Evolutionary conservation across 2,888 invertebrate species (phyloP).

Genomic region (Ectemnius continuus): DNA sequence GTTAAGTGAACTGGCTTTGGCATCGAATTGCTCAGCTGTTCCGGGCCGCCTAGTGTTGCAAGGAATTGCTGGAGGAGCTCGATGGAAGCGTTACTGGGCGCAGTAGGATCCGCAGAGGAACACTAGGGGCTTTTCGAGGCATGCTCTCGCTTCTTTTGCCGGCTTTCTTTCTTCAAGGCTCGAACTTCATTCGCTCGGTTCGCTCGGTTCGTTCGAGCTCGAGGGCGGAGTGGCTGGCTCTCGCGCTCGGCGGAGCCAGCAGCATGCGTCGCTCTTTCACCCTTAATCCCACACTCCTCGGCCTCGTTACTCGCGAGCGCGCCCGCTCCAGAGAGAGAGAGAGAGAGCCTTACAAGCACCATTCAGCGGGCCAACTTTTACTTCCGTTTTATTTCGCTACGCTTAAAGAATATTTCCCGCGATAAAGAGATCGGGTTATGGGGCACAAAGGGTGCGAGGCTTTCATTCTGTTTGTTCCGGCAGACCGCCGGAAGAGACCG

Average conservation of each 20-base stretch:
- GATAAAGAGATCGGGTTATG: constrained; percentile 69
- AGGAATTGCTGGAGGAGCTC: not conserved
- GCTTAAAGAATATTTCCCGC: constrained; percentile 70
- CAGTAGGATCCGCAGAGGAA: not conserved
- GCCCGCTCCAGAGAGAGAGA: too few species aligned
- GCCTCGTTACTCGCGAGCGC: constrained; percentile 11
- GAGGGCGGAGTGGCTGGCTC: not conserved
- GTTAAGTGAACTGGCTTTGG: too few species aligned
- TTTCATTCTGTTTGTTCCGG: constrained; percentile 68
- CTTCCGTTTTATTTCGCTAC: constrained; percentile 71
- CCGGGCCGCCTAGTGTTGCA: not conserved
- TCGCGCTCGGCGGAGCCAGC: too few species aligned
- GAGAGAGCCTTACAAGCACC: constrained; percentile 50
- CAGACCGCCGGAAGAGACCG: constrained; percentile 53
- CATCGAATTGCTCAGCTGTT: not conserved
- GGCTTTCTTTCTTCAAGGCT: constrained; percentile 15
- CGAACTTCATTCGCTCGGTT: constrained; percentile 27
- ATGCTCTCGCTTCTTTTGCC: not conserved
- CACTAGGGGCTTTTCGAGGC: not conserved
- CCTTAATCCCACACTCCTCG: constrained; percentile 8
- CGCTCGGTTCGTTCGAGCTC: not conserved
- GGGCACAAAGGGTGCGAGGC: constrained; percentile 59
- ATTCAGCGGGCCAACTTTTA: constrained; percentile 63
- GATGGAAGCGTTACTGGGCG: not conserved
- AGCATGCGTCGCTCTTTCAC: not conserved